A percentile compares a stretch with the other conserved stretches of the same genome.
Evolutionary conservation across 2,113 vertebrate species (phyloP).

Genomic region (Brienomyrus brachyistius): DNA sequence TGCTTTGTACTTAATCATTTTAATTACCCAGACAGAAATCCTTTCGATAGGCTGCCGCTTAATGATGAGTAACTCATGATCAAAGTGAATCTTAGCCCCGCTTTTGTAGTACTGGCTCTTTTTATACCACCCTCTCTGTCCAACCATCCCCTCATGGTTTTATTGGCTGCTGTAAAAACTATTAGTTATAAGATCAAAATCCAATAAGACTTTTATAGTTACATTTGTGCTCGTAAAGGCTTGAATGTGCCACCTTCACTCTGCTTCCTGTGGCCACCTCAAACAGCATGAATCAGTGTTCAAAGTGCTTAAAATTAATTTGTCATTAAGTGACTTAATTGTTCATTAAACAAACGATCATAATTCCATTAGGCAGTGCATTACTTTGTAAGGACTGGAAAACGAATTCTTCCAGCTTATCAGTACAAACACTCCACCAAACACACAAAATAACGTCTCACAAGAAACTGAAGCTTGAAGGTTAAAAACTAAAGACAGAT

Average conservation of each 20-base stretch:
- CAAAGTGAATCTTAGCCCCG: background rate
- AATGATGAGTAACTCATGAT: background rate
- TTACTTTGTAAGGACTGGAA: background rate
- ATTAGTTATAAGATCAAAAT: constrained; percentile 1
- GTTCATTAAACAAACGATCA: constrained; percentile 11
- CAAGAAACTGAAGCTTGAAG: too few relatives aligned
- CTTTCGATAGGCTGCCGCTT: background rate
- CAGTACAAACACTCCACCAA: background rate
- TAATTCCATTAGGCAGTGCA: constrained; percentile 2
- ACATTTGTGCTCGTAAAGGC: background rate
- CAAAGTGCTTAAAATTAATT: background rate
- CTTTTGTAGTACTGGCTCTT: background rate
- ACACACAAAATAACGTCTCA: background rate
- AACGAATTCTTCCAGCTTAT: background rate
- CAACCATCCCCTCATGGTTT: background rate
- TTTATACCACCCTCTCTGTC: background rate
- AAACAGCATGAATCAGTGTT: background rate
- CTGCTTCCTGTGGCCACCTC: background rate
- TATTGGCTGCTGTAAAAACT: background rate
- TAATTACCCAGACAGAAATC: background rate
- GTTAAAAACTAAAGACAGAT: background rate
- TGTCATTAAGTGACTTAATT: constrained; percentile 6
- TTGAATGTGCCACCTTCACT: background rate
- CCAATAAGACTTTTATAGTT: background rate
- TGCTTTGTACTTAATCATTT: background rate